phyloP scores from a whole-genome alignment of 2,797 vertebrate genomes.

The Scomberomorus guttatus region DNA sequence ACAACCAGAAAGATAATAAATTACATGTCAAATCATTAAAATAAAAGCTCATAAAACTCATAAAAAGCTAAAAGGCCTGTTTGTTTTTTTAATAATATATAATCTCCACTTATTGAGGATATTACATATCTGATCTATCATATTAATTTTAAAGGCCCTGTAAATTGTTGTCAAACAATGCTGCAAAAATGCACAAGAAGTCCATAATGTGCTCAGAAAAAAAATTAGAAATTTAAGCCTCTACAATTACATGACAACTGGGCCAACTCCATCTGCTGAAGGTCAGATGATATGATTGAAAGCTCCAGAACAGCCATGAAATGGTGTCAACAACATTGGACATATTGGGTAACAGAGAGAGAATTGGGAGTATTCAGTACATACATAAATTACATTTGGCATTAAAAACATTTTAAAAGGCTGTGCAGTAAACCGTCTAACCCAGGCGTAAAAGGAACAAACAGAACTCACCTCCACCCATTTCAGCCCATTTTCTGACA shows the following conservation, averaged over 20 bases:
- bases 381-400: background rate
- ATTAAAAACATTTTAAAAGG: background rate
- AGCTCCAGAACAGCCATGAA: background rate
- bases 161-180: background rate
- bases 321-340: background rate
- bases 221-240: background rate
- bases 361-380: background rate
- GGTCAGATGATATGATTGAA: background rate
- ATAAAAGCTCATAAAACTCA: background rate
- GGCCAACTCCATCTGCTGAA: conserved; percentile 1
- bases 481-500: background rate
- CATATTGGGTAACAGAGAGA: background rate
- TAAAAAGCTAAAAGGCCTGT: background rate
- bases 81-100: background rate
- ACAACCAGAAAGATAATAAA: background rate
- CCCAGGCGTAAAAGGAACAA: background rate
- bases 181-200: background rate
- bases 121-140: background rate
- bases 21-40: background rate
- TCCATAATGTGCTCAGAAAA: background rate
- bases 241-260: background rate
- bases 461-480: background rate
- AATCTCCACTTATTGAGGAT: background rate
- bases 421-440: background rate
- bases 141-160: background rate